Conservation (phyloP, 2,888 invertebrate species). For the Agrochola litura region DNA sequence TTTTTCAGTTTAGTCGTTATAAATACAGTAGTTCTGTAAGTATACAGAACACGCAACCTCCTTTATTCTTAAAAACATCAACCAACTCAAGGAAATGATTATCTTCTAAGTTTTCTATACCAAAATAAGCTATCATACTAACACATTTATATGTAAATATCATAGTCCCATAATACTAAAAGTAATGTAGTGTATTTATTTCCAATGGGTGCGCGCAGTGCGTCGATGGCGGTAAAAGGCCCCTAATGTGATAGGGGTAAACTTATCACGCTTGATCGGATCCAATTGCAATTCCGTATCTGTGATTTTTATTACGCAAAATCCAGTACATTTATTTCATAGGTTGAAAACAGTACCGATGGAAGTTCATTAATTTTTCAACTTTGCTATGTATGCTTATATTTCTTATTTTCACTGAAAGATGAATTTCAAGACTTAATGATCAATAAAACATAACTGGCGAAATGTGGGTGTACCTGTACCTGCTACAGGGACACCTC, state of each 20-base stretch:
- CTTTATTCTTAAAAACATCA: not conserved
- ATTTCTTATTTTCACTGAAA: not conserved
- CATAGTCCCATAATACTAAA: slow-evolving; percentile 43
- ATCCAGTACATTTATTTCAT: not conserved
- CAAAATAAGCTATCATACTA: slow-evolving; percentile 38
- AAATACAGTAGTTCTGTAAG: too few relatives aligned
- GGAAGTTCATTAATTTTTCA: not conserved
- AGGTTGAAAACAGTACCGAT: not conserved
- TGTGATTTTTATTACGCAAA: slow-evolving; percentile 32
- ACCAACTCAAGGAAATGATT: slow-evolving; percentile 20
- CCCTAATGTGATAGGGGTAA: slow-evolving; percentile 45
- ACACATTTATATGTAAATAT: slow-evolving; percentile 50
- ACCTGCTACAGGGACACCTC: too few relatives aligned
- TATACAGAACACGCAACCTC: not conserved
- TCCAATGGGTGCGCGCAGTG: slow-evolving; percentile 31
- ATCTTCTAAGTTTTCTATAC: slow-evolving; percentile 20
- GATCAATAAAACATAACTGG: too few relatives aligned
- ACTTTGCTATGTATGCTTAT: not conserved
- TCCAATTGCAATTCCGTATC: slow-evolving; percentile 44
- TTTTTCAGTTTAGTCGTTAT: too few relatives aligned
- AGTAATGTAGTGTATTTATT: slow-evolving; percentile 54
- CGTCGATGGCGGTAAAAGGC: slow-evolving; percentile 25
- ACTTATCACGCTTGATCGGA: slow-evolving; percentile 50
- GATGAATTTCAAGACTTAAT: not conserved
- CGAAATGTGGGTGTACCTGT: too few relatives aligned